Percentiles rank a stretch among this genome's conserved stretches.
Evolutionary conservation across 2,888 invertebrate genomes (phyloP).

Genomic region (Hydrotaea diabolus): DNA sequence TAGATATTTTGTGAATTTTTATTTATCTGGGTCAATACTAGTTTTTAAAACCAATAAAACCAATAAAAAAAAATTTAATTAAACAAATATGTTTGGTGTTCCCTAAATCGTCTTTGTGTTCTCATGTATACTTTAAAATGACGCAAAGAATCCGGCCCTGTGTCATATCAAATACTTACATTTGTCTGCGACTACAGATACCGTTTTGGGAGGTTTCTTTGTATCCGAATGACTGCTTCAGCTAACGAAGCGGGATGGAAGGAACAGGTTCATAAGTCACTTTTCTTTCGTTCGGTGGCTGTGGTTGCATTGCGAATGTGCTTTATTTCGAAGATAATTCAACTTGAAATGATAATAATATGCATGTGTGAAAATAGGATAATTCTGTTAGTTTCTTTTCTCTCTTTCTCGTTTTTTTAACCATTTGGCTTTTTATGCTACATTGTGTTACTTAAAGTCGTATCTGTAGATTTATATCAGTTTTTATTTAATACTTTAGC

Average conservation of each 20-base stretch:
- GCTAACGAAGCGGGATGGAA: background rate
- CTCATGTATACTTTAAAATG: too few species aligned
- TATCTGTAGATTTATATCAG: constrained; percentile 23
- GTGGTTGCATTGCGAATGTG: constrained; percentile 59
- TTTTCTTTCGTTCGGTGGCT: constrained; percentile 30
- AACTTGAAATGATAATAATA: constrained; percentile 53
- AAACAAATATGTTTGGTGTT: too few species aligned
- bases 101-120: too few species aligned
- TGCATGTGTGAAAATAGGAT: constrained; percentile 38
- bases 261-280: constrained; percentile 51
- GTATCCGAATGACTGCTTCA: constrained; percentile 17
- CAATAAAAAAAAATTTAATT: too few species aligned
- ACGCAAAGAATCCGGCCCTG: too few species aligned
- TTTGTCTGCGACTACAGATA: background rate
- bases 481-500: constrained; percentile 27
- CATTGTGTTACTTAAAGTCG: background rate
- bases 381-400: constrained; percentile 5
- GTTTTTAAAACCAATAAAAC: too few species aligned
- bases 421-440: background rate
- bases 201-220: background rate
- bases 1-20: too few species aligned
- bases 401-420: background rate
- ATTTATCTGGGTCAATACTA: too few species aligned
- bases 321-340: constrained; percentile 62
- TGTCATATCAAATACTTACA: background rate